Base-by-base conservation (phyloP, 2,888 invertebrate species). In the Rutpela maculata region DNA sequence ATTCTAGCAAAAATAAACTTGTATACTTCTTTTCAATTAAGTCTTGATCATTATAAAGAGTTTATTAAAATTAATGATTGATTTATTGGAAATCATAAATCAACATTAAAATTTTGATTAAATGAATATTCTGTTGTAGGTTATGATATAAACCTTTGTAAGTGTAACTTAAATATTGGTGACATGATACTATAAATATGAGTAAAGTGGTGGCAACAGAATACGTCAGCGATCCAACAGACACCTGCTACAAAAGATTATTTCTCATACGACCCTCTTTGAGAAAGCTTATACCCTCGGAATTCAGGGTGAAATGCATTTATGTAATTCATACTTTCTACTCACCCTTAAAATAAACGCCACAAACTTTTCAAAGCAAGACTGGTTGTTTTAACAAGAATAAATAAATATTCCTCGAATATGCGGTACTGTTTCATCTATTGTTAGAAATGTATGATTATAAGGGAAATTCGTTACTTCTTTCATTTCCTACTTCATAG, bases 201-300 rank as follows among this genome's bases (percentile, higher is more conserved):
- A 22, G 56, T 69, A 74, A 78, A 76, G 74, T 59, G 75, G 62
- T 65, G 77, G 69, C 67, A 76, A 63, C 75, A 68, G 65, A 78
- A 66, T 67, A 70, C 76, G 79, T 78, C 77, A 77, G 55, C 78
- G 60, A 77, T 66, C 79, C 81, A 78, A 68, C 78, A 70, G 73
- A 77, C 81, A 81, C 81, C 81, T 81, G 81, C 81, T 80, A 75
- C 80, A 76, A 57, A 56, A 59, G 78, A 79, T 78, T 73, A 69
- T 79, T 79, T 81, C 81, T 59, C 81, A 81, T 74, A 67, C 75
- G 69, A 31, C 73, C 71, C 78, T 67, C 80, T 72, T 59, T 50
- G 63, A 63, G 71, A 75, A 68, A 71, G 76, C 63, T 65, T 71
- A 74, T 62, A 74, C 79, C 68, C 71, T 66, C 26, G 75, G 78